These are phyloP conservation scores for Trogon melanurus DNA, from an alignment of 2,113 vertebrate genomes.

Conservation along the genomic window DNA sequence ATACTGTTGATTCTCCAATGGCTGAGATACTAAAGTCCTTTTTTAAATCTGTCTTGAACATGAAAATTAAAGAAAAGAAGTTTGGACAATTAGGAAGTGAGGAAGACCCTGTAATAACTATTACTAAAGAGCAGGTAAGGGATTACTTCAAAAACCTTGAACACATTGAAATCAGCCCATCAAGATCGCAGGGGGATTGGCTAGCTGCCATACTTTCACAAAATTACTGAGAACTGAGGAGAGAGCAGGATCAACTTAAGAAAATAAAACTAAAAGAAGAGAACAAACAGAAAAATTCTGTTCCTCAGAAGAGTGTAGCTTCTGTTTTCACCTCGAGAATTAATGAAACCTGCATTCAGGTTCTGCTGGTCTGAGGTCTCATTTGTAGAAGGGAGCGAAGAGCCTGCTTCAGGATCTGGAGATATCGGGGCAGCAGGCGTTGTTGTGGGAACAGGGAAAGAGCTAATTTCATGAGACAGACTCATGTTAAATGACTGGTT, in stretches of 20 bases:
- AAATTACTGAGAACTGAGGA: not conserved
- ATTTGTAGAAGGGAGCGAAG: not conserved
- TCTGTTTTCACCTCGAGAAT: not conserved
- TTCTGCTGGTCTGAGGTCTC: not conserved
- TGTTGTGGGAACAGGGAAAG: not conserved
- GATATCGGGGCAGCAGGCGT: not conserved
- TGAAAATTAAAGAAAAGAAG: slow-evolving; percentile 84
- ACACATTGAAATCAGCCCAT: slow-evolving; percentile 9
- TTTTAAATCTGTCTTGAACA: slow-evolving; percentile 85
- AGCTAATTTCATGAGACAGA: not conserved
- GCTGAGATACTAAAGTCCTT: slow-evolving; percentile 81
- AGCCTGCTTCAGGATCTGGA: not conserved
- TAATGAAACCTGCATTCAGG: not conserved
- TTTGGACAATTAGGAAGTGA: slow-evolving; percentile 84
- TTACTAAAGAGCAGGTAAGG: slow-evolving; percentile 77
- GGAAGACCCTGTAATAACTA: slow-evolving; percentile 79
- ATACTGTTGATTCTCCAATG: slow-evolving; percentile 76
- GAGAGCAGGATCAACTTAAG: not conserved
- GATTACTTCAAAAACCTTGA: slow-evolving; percentile 61
- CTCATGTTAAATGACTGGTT: not conserved
- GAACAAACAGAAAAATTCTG: not conserved
- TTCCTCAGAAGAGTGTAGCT: not conserved
- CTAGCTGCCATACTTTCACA: not conserved
- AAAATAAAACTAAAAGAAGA: not conserved
- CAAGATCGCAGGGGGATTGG: not conserved